Evolutionary conservation across 2,113 vertebrate species (phyloP).

Genomic region (Eulemur rufifrons): DNA sequence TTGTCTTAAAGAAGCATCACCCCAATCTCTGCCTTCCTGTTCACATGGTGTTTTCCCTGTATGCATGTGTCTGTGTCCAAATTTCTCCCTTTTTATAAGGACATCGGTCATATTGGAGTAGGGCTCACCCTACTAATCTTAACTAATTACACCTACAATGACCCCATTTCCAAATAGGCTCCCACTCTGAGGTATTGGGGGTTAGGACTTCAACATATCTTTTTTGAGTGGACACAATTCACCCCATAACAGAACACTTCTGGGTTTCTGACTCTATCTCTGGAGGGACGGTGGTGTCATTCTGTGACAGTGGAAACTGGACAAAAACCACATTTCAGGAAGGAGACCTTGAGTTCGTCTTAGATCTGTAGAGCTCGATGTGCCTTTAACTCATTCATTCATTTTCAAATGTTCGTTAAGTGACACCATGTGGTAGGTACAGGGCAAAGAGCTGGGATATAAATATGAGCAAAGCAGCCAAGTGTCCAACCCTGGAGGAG

Average conservation of each 20-base stretch:
- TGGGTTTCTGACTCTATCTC: neutral
- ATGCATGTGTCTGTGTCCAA: neutral
- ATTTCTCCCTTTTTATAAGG: neutral
- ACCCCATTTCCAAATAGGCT: neutral
- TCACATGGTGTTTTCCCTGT: neutral
- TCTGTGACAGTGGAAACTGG: neutral
- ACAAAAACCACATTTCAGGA: neutral
- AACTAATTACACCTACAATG: neutral
- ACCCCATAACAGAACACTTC: neutral
- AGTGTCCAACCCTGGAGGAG: neutral
- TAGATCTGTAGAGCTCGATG: neutral
- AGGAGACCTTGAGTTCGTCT: neutral
- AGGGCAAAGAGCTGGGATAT: neutral
- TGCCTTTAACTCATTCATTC: neutral
- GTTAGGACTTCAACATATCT: neutral
- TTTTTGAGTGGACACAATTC: neutral
- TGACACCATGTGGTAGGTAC: neutral
- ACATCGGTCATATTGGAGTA: neutral
- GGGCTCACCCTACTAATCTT: neutral
- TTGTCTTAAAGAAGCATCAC: neutral
- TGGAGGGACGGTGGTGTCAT: neutral
- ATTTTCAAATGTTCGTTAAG: neutral
- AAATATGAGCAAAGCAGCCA: neutral
- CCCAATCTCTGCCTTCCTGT: neutral
- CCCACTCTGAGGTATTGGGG: neutral